A percentile compares a stretch with the other conserved stretches of the same genome.
phyloP scores from a whole-genome alignment of 2,888 invertebrate species.

The Coelinius sp. region DNA sequence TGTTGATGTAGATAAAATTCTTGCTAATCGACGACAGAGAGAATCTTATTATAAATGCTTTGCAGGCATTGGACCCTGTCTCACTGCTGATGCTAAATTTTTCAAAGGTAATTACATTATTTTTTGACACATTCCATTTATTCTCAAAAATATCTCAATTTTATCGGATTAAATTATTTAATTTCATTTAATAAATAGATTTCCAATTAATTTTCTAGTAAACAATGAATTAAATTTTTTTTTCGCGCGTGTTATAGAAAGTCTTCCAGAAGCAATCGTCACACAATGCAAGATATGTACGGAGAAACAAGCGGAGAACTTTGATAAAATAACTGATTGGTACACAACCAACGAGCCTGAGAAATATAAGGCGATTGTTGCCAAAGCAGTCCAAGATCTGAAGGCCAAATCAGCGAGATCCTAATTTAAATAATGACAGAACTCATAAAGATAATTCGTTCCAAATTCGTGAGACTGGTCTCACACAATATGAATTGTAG shows the following conservation, averaged over 20 bases:
- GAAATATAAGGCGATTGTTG: constrained; percentile 46
- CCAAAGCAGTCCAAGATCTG: constrained; percentile 41
- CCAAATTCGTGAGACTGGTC: neutral
- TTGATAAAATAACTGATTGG: constrained; percentile 45
- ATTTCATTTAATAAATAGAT: no score
- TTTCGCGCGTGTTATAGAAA: constrained; percentile 39
- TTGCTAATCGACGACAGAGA: constrained; percentile 51
- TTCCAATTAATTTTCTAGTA: neutral
- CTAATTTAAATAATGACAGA: neutral
- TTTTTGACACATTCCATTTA: no score
- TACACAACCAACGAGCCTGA: constrained; percentile 47
- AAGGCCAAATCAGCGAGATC: constrained; percentile 35
- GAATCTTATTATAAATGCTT: constrained; percentile 56
- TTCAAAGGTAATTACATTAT: no score
- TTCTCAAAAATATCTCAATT: no score
- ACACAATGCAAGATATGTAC: constrained; percentile 50
- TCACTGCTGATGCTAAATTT: constrained; percentile 51
- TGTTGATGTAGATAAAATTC: constrained; percentile 55
- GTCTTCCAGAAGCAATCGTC: constrained; percentile 46
- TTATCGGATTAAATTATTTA: no score
- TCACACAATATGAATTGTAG: neutral
- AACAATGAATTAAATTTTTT: neutral
- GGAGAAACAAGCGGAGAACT: constrained; percentile 40
- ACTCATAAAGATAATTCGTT: neutral
- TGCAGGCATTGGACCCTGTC: constrained; percentile 49